Percentiles rank a stretch among this genome's conserved stretches.
Conservation (phyloP, 2,888 invertebrate species). For the Dioctria linearis region DNA sequence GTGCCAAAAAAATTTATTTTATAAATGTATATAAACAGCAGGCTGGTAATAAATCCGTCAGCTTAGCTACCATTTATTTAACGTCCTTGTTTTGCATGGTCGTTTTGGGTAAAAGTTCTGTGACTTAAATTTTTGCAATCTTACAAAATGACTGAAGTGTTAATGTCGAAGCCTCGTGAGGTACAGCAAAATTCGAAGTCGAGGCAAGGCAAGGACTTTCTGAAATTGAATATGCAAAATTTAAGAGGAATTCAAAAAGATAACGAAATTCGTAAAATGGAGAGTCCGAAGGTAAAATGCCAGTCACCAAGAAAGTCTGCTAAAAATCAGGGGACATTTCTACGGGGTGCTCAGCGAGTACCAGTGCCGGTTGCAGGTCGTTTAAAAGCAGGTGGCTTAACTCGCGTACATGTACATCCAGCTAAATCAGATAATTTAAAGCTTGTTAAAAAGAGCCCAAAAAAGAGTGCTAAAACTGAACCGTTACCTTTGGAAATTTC, state of each 20-base stretch:
- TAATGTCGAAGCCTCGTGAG: background rate
- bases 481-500: background rate
- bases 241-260: background rate
- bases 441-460: background rate
- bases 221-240: slow-evolving; percentile 11
- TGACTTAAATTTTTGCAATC: background rate
- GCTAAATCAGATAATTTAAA: background rate
- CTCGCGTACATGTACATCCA: no score
- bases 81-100: background rate
- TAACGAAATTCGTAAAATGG: background rate
- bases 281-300: background rate
- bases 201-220: background rate
- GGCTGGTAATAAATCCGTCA: background rate
- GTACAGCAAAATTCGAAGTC: background rate
- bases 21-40: background rate
- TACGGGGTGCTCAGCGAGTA: background rate
- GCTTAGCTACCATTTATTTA: background rate
- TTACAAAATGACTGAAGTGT: slow-evolving; percentile 19
- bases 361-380: background rate
- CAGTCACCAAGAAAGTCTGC: background rate
- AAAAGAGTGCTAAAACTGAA: background rate
- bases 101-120: background rate
- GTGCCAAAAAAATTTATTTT: background rate
- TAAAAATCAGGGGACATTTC: background rate
- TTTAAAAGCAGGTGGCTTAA: background rate